Conservation (phyloP, 2,797 vertebrate species). For the Sphaeramia orbicularis region DNA sequence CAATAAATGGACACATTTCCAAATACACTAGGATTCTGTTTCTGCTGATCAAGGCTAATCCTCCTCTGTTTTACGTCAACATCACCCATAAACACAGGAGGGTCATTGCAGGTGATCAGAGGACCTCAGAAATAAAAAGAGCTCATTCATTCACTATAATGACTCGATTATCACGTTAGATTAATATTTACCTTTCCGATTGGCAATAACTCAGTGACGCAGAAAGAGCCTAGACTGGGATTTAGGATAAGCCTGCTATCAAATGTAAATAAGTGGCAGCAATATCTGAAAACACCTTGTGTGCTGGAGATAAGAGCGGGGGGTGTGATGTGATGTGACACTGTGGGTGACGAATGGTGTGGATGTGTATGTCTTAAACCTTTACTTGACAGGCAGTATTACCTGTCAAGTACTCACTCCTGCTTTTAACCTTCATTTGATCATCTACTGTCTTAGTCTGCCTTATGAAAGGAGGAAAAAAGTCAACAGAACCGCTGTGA, state of each 20-base stretch:
- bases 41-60: not conserved
- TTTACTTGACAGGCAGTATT: conserved; percentile 13
- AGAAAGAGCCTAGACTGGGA: not conserved
- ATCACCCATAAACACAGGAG: conserved; percentile 17
- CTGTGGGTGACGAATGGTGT: not conserved
- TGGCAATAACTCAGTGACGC: not conserved
- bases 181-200: conserved; percentile 18
- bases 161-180: not conserved
- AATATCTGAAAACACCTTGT: conserved; percentile 15
- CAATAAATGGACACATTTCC: conserved; percentile 16
- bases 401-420: not conserved
- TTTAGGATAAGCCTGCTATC: conserved; percentile 5
- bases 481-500: too few relatives aligned
- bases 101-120: not conserved
- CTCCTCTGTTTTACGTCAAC: not conserved
- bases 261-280: conserved; percentile 16
- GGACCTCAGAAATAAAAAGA: not conserved
- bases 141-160: not conserved
- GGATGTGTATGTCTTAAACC: conserved; percentile 4
- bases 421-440: conserved; percentile 1
- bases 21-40: not conserved
- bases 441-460: too few relatives aligned
- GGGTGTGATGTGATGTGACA: not conserved
- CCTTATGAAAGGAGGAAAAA: too few relatives aligned
- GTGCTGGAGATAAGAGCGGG: not conserved